A percentile compares a stretch with the other conserved stretches of the same genome.
phyloP scores from a whole-genome alignment of 2,797 vertebrate genomes.

The Darevskia nairensis region DNA sequence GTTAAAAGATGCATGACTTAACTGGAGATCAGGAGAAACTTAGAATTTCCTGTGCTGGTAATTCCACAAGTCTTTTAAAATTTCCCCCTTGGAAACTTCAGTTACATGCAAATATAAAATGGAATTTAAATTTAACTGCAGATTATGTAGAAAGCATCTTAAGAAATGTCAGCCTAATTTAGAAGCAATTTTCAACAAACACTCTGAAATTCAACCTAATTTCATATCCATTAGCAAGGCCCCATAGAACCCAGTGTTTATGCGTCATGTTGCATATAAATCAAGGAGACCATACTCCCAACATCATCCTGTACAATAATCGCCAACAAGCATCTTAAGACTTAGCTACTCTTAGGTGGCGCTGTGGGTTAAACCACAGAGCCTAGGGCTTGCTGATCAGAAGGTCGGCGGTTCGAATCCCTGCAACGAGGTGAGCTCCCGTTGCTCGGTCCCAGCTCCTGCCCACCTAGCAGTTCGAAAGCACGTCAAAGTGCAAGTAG shows the following conservation, averaged over 20 bases:
- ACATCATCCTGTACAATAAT: neutral
- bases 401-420: too few species aligned
- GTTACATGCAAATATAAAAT: neutral
- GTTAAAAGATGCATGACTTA: neutral
- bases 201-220: neutral
- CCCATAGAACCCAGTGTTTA: neutral
- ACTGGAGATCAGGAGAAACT: neutral
- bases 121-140: neutral
- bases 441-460: too few species aligned
- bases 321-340: neutral
- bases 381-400: too few species aligned
- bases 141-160: neutral
- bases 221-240: neutral
- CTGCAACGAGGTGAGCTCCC: too few species aligned
- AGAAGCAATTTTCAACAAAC: conserved; percentile 1
- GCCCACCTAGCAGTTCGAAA: too few species aligned
- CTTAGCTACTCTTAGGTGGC: too few species aligned
- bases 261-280: neutral
- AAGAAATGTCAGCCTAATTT: neutral
- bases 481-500: too few species aligned
- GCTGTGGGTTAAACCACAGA: too few species aligned
- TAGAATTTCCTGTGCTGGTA: neutral
- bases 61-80: neutral
- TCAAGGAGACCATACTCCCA: neutral
- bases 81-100: neutral